Evolutionary conservation across 2,797 vertebrate genomes (phyloP).

Genomic region (Spea hammondii): DNA sequence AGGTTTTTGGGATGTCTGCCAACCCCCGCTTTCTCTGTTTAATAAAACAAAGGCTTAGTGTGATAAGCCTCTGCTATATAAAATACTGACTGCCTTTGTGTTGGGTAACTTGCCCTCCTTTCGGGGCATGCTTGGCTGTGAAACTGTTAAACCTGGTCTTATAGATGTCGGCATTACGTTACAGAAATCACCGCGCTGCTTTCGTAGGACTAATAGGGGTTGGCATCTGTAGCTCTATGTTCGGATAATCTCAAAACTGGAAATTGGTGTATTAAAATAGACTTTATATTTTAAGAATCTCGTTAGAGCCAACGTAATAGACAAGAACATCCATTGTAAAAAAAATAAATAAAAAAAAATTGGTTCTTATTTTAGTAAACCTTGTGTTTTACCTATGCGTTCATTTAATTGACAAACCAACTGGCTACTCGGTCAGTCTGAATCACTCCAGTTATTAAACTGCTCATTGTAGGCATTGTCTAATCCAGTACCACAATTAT

Average conservation of each 20-base stretch:
- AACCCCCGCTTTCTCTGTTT: conserved; percentile 22
- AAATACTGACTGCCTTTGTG: conserved; percentile 35
- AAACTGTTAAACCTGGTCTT: conserved; percentile 2
- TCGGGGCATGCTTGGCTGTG: neutral
- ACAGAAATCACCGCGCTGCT: neutral
- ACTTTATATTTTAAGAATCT: too few species aligned
- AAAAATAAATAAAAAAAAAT: too few species aligned
- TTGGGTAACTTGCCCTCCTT: conserved; percentile 35
- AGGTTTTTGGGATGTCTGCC: conserved; percentile 43
- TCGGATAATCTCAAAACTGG: neutral
- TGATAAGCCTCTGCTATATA: conserved; percentile 45
- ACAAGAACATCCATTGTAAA: too few species aligned
- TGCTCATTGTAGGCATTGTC: too few species aligned
- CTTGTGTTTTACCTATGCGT: too few species aligned
- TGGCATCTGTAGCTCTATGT: neutral
- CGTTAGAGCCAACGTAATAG: too few species aligned
- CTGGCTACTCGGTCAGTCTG: too few species aligned
- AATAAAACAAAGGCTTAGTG: conserved; percentile 44
- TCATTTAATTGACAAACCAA: too few species aligned
- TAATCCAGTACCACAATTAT: too few species aligned
- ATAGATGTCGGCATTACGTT: neutral
- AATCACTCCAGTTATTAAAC: too few species aligned
- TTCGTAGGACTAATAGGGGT: neutral
- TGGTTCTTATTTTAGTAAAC: too few species aligned
- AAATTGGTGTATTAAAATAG: too few species aligned